Percentiles rank a stretch among this genome's conserved stretches.
Conservation (phyloP, 2,888 invertebrate species). For the Drosophila rubida region DNA sequence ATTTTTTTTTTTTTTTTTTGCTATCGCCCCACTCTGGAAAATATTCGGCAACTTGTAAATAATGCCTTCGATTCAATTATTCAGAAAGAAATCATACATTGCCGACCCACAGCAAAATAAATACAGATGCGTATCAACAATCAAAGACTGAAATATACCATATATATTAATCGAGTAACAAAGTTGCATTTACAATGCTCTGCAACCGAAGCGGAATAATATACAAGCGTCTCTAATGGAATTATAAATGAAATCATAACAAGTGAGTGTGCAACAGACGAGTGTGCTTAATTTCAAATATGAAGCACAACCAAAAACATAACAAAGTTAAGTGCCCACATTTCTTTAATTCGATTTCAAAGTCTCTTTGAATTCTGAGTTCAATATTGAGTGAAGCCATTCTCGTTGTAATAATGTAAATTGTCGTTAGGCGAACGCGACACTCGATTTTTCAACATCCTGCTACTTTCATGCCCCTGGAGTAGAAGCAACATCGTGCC, state of each 20-base stretch:
- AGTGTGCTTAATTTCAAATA: background rate
- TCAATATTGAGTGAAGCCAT: background rate
- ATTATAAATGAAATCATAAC: background rate
- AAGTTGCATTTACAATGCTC: constrained; percentile 8
- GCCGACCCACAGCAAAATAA: constrained; percentile 1
- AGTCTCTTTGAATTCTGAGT: background rate
- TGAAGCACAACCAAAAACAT: background rate
- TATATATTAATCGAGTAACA: constrained; percentile 9
- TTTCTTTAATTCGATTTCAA: background rate
- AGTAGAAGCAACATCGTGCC: background rate
- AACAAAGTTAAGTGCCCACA: background rate
- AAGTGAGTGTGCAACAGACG: background rate
- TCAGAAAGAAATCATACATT: background rate
- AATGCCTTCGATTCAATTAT: constrained; percentile 25
- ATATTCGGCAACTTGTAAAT: constrained; percentile 48
- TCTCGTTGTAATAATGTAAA: background rate
- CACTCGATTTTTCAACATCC: background rate
- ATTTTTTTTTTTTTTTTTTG: constrained; percentile 50
- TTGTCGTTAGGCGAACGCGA: background rate
- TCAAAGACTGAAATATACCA: constrained; percentile 5
- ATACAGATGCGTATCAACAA: constrained; percentile 13
- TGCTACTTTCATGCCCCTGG: background rate
- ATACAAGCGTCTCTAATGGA: background rate
- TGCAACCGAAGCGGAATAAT: background rate
- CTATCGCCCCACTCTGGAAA: constrained; percentile 42